Conservation (phyloP, 2,797 vertebrate species). For the Xiphorhynchus erythropygius region DNA sequence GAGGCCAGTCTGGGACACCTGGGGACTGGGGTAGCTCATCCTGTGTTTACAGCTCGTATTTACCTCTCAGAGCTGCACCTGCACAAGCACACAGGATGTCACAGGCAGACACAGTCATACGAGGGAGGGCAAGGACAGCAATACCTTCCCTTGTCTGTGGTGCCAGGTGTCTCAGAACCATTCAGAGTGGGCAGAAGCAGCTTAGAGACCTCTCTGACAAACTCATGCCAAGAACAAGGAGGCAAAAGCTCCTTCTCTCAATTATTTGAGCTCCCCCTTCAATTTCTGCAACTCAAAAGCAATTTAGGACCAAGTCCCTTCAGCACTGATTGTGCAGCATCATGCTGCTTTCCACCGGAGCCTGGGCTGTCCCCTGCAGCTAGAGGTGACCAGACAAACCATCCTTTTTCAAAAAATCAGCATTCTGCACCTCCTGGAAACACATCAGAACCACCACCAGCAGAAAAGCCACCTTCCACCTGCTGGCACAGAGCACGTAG, state of each 20-base stretch:
- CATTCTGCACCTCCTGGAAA: neutral
- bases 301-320: neutral
- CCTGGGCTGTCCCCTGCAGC: neutral
- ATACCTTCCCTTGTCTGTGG: accelerated
- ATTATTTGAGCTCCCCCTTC: neutral
- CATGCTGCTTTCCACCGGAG: accelerated
- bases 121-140: neutral
- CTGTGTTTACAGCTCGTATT: accelerated
- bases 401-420: neutral
- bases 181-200: accelerated
- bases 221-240: neutral
- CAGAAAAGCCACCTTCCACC: neutral
- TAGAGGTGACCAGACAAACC: accelerated
- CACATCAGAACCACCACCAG: accelerated
- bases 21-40: accelerated
- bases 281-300: neutral
- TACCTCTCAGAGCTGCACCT: neutral
- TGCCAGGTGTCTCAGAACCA: neutral
- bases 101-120: accelerated
- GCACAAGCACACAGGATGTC: neutral
- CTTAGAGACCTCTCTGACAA: neutral
- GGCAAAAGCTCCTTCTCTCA: neutral
- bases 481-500: accelerated
- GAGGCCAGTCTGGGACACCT: accelerated
- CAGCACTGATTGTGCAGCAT: accelerated